phyloP scores from a whole-genome alignment of 2,113 vertebrate genomes.

The Otolemur garnettii region DNA sequence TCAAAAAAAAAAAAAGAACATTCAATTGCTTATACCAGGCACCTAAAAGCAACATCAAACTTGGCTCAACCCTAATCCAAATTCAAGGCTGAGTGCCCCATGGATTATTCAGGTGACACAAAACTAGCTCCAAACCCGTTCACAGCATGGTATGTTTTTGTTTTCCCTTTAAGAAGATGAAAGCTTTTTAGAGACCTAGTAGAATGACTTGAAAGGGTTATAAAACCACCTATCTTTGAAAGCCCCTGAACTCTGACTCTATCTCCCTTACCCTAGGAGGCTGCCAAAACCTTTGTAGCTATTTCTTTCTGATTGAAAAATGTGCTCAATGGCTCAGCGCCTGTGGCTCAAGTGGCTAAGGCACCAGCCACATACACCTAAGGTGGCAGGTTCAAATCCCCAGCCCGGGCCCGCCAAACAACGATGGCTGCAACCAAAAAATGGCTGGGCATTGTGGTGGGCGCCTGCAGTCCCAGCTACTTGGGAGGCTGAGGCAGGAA shows the following conservation, averaged over 20 bases:
- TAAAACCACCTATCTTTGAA: not conserved
- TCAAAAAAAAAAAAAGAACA: not conserved
- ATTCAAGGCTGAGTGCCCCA: not conserved
- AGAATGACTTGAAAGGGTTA: not conserved
- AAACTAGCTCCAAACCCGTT: not conserved
- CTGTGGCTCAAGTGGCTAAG: no score
- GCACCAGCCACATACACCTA: no score
- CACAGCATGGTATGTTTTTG: not conserved
- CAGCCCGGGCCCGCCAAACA: no score
- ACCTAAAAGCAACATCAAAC: not conserved
- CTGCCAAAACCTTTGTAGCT: not conserved
- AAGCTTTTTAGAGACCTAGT: not conserved
- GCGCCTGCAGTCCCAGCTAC: no score
- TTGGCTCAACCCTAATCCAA: not conserved
- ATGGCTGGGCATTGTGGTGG: no score
- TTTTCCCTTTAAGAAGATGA: not conserved
- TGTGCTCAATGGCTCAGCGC: no score
- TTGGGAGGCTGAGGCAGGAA: no score
- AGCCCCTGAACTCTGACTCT: not conserved
- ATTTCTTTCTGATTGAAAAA: constrained; percentile 21
- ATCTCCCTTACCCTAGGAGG: not conserved
- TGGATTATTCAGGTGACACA: not conserved
- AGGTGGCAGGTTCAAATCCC: no score
- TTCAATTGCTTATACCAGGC: not conserved
- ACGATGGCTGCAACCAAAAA: no score